Evolutionary conservation across 2,113 vertebrate species (phyloP).

Genomic region (Atherinomorus stipes): DNA sequence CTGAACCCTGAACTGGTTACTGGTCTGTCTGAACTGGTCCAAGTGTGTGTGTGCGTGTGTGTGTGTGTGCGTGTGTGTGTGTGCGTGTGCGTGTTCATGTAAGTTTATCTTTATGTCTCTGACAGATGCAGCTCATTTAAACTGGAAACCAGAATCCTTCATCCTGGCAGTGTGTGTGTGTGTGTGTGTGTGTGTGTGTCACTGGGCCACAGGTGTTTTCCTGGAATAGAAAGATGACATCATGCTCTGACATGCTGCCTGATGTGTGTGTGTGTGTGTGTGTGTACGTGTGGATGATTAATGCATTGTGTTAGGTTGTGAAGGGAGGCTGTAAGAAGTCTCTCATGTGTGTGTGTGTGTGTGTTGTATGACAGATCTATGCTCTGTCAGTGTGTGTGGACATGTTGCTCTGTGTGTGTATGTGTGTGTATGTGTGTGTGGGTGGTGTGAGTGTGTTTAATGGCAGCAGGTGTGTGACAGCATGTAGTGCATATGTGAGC

Average conservation of each 20-base stretch:
- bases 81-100: background rate
- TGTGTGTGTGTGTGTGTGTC: slow-evolving; percentile 8
- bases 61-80: background rate
- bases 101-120: too few species aligned
- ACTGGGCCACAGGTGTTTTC: slow-evolving; percentile 3
- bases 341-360: background rate
- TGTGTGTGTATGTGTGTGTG: background rate
- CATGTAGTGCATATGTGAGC: slow-evolving; percentile 39
- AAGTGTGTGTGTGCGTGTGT: background rate
- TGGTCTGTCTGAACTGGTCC: too few species aligned
- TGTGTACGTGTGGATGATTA: too few species aligned
- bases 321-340: too few species aligned
- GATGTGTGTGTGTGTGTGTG: too few species aligned
- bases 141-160: too few species aligned
- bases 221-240: too few species aligned
- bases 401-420: background rate
- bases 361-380: background rate
- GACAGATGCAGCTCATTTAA: too few species aligned
- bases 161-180: slow-evolving; percentile 21
- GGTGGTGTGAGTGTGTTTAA: slow-evolving; percentile 28
- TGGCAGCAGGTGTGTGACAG: slow-evolving; percentile 63
- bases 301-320: too few species aligned
- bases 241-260: too few species aligned
- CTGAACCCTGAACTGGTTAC: too few species aligned
- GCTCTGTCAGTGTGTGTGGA: slow-evolving; percentile 1